Evolutionary conservation across 2,888 invertebrate species (phyloP).

Genomic region (Amiota mariae): DNA sequence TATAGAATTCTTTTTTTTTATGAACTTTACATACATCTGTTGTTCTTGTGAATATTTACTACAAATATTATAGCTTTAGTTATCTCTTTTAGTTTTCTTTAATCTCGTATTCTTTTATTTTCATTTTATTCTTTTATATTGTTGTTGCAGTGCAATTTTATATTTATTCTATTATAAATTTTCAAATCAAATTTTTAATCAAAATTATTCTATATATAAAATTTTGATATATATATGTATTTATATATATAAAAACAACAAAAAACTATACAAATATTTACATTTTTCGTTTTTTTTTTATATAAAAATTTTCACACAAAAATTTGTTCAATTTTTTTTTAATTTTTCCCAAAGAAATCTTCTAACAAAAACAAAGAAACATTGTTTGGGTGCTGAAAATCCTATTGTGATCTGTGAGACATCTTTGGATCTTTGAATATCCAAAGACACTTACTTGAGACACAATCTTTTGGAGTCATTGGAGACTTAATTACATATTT

Average conservation of each 20-base stretch:
- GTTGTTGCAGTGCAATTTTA: conserved; percentile 7
- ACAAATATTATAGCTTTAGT: no score
- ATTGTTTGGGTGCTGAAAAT: not conserved
- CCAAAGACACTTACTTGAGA: not conserved
- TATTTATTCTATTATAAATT: conserved; percentile 30
- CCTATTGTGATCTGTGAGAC: no score
- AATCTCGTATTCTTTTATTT: not conserved
- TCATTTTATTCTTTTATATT: conserved; percentile 6
- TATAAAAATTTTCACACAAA: conserved; percentile 23
- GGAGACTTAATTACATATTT: no score
- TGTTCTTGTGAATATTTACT: not conserved
- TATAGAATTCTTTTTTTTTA: not conserved
- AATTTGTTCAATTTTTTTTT: conserved; percentile 12
- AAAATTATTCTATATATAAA: conserved; percentile 29
- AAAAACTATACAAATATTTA: not conserved
- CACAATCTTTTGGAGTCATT: not conserved
- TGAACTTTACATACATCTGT: not conserved
- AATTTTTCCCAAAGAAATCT: not conserved
- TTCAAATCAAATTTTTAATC: conserved; percentile 33
- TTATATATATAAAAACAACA: not conserved
- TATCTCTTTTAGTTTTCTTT: not conserved
- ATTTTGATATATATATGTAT: conserved; percentile 10
- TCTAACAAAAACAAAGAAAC: no score
- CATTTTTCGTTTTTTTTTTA: not conserved
- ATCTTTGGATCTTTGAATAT: not conserved